These are phyloP conservation scores for Toxotes lorentzi DNA, from an alignment of 2,797 vertebrate species.

Conservation along the genomic window DNA sequence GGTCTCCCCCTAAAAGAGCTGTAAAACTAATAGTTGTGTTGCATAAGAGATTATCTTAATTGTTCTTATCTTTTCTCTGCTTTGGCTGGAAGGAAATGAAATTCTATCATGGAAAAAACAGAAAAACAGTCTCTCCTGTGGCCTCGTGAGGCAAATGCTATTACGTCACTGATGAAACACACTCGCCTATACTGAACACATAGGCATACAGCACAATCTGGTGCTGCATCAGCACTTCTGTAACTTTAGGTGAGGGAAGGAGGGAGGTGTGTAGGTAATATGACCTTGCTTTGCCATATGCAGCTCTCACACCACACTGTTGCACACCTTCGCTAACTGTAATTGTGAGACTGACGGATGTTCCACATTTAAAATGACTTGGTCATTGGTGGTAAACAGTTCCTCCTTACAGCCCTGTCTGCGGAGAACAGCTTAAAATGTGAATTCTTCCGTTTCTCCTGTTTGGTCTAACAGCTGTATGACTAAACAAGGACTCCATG, in stretches of 20 bases:
- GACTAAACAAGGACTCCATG: constrained; percentile 30
- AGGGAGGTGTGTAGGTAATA: constrained; percentile 31
- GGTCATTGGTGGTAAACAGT: constrained; percentile 21
- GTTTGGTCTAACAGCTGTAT: constrained; percentile 8
- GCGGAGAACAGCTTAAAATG: constrained; percentile 22
- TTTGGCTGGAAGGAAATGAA: constrained; percentile 47
- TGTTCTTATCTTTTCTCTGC: constrained; percentile 52
- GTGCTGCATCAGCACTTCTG: constrained; percentile 66
- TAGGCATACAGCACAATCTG: constrained; percentile 20
- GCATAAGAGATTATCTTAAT: constrained; percentile 70
- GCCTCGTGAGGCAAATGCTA: constrained; percentile 40
- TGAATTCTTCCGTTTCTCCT: background rate
- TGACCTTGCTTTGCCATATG: constrained; percentile 67
- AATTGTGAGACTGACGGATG: constrained; percentile 48
- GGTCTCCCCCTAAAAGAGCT: constrained; percentile 23
- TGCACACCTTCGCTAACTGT: constrained; percentile 44
- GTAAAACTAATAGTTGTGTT: constrained; percentile 59
- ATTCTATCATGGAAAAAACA: constrained; percentile 23
- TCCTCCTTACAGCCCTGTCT: constrained; percentile 1
- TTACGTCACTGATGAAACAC: constrained; percentile 47
- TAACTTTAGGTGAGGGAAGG: constrained; percentile 52
- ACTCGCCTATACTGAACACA: constrained; percentile 32
- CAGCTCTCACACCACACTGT: constrained; percentile 46
- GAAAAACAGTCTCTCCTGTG: constrained; percentile 30
- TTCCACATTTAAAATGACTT: constrained; percentile 41